Conservation (phyloP, 37 sponge, comb jelly and placozoan genomes). For the Crambe crambe region DNA sequence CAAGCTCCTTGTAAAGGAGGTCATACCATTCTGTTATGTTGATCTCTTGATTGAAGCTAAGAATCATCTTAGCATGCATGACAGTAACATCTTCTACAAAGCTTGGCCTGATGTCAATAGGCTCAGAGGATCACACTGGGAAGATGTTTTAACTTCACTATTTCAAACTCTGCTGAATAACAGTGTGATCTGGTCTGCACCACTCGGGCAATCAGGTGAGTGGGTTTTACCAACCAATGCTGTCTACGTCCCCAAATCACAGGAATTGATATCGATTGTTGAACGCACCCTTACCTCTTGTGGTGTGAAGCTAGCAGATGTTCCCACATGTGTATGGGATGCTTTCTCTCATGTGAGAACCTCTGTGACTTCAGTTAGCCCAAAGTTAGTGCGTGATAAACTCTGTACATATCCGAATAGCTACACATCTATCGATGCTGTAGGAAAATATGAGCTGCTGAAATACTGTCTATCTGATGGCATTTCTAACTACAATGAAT, state of each 20-base stretch:
- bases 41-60: constrained; percentile 24
- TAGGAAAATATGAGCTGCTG: constrained; percentile 26
- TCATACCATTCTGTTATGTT: constrained; percentile 54
- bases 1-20: constrained; percentile 25
- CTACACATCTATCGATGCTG: constrained; percentile 10
- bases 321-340: constrained; percentile 9
- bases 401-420: not conserved
- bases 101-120: constrained; percentile 36
- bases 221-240: constrained; percentile 5
- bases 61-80: not conserved
- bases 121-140: constrained; percentile 31
- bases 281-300: not conserved
- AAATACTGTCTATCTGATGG: constrained; percentile 45
- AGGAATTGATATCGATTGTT: not conserved
- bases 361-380: constrained; percentile 2
- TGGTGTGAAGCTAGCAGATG: constrained; percentile 32
- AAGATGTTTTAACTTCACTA: constrained; percentile 21
- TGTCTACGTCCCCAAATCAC: constrained; percentile 17
- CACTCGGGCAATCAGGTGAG: not conserved
- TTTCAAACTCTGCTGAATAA: not conserved
- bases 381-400: constrained; percentile 13
- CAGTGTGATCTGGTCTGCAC: not conserved
- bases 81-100: constrained; percentile 4
- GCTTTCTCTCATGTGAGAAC: not conserved
- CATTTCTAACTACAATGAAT: constrained; percentile 7